phyloP scores from a whole-genome alignment of 2,888 invertebrate species.

The Noctua fimbriata region DNA sequence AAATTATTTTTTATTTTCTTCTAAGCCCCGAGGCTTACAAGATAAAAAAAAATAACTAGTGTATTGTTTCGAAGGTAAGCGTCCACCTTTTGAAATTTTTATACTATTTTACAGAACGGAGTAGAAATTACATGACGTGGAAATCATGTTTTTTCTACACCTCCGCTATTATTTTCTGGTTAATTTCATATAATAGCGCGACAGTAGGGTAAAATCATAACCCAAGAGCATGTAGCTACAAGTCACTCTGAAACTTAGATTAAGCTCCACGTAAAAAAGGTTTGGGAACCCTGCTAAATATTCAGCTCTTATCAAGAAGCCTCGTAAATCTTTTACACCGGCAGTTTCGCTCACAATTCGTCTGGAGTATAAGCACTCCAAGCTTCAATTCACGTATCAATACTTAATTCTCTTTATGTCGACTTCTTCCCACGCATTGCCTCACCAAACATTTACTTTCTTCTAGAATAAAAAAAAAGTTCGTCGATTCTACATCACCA shows the following conservation, averaged over 20 bases:
- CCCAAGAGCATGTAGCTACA: neutral
- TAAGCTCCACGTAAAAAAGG: neutral
- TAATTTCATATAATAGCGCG: too few relatives aligned
- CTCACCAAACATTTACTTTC: too few relatives aligned
- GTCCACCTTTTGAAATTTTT: too few relatives aligned
- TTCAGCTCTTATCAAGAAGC: constrained; percentile 19
- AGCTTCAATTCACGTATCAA: neutral
- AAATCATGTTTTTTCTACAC: too few relatives aligned
- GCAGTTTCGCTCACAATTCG: neutral
- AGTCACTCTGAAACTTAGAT: neutral
- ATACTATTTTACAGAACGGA: too few relatives aligned
- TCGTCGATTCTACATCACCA: neutral
- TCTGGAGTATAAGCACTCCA: neutral
- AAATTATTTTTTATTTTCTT: neutral
- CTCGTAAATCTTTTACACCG: neutral
- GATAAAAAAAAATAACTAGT: too few relatives aligned
- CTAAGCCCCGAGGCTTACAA: neutral
- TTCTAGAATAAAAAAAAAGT: neutral
- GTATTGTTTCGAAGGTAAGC: too few relatives aligned
- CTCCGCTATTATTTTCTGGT: too few relatives aligned
- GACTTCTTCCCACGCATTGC: neutral
- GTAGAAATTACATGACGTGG: too few relatives aligned
- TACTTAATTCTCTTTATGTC: too few relatives aligned
- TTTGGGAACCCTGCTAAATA: constrained; percentile 7
- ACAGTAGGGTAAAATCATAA: neutral